These are phyloP conservation scores for Eucera pruinosa DNA, from an alignment of 2,888 invertebrate species.

Conservation along the genomic window DNA sequence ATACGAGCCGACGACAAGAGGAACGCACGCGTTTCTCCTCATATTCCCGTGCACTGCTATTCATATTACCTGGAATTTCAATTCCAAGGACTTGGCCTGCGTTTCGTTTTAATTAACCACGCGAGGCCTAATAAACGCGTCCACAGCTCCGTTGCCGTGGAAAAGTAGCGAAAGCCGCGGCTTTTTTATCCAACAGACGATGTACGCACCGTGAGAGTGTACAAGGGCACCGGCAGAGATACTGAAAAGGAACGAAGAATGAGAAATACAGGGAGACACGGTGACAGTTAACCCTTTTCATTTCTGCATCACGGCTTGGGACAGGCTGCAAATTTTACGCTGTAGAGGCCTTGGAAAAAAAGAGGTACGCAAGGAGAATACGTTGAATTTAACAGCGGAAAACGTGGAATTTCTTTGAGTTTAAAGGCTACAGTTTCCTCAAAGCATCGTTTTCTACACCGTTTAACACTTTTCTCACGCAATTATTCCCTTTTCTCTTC, in stretches of 20 bases:
- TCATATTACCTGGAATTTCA: slow-evolving; percentile 56
- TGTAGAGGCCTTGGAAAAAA: background rate
- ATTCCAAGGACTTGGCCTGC: slow-evolving; percentile 44
- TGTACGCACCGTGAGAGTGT: background rate
- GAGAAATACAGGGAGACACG: slow-evolving; percentile 21
- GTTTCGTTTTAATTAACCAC: slow-evolving; percentile 63
- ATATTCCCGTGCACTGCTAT: slow-evolving; percentile 22
- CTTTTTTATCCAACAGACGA: slow-evolving; percentile 19
- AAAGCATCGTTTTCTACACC: background rate
- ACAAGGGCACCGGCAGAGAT: slow-evolving; percentile 3
- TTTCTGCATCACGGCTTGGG: background rate
- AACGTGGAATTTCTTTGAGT: background rate
- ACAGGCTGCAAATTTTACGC: background rate
- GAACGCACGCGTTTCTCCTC: slow-evolving; percentile 12
- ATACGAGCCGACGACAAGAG: slow-evolving; percentile 38
- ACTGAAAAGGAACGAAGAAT: slow-evolving; percentile 20
- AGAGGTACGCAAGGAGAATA: too few relatives aligned
- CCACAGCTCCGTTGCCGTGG: slow-evolving; percentile 23
- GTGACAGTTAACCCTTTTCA: background rate
- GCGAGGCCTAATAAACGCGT: slow-evolving; percentile 57
- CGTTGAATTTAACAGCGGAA: background rate
- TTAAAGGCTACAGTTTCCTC: background rate
- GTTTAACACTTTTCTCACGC: too few relatives aligned
- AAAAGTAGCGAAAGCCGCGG: slow-evolving; percentile 10
- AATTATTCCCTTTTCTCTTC: too few relatives aligned